A percentile compares a stretch with the other conserved stretches of the same genome.
Evolutionary conservation across 2,888 invertebrate genomes (phyloP).

Genomic region (Lasioglossum morio): DNA sequence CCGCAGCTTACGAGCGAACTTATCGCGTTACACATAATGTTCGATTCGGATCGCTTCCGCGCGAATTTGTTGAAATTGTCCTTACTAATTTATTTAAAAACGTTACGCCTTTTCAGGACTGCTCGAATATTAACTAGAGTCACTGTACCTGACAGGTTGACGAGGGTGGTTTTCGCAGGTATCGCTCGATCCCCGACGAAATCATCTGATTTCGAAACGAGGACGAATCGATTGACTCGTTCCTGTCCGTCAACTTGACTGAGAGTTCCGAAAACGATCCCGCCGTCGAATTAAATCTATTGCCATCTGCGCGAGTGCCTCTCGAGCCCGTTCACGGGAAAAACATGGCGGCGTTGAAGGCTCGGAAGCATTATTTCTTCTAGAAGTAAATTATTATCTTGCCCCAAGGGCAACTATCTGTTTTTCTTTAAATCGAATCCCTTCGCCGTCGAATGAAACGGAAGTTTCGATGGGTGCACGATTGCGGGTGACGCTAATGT

Average conservation of each 20-base stretch:
- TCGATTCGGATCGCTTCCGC: rapidly evolving
- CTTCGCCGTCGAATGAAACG: background rate
- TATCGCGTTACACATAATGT: background rate
- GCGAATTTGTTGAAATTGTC: background rate
- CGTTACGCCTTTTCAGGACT: no score
- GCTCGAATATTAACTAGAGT: no score
- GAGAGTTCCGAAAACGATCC: slow-evolving; percentile 25
- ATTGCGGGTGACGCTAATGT: background rate
- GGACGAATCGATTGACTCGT: slow-evolving; percentile 49
- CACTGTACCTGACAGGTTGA: background rate
- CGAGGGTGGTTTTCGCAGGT: slow-evolving; percentile 20
- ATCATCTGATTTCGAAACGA: slow-evolving; percentile 52
- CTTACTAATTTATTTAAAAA: background rate
- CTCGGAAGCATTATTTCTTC: background rate
- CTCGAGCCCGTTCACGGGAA: background rate
- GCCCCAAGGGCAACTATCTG: background rate
- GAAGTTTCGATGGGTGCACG: background rate
- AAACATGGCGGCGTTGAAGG: background rate
- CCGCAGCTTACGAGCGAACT: background rate
- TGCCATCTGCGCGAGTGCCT: background rate
- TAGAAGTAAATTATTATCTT: background rate
- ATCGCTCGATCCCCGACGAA: slow-evolving; percentile 49
- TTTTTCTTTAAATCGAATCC: background rate
- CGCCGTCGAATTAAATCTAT: background rate
- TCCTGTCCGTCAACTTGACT: slow-evolving; percentile 23